Evolutionary conservation across 2,888 invertebrate genomes (phyloP).

Genomic region (Ormia ochracea): DNA sequence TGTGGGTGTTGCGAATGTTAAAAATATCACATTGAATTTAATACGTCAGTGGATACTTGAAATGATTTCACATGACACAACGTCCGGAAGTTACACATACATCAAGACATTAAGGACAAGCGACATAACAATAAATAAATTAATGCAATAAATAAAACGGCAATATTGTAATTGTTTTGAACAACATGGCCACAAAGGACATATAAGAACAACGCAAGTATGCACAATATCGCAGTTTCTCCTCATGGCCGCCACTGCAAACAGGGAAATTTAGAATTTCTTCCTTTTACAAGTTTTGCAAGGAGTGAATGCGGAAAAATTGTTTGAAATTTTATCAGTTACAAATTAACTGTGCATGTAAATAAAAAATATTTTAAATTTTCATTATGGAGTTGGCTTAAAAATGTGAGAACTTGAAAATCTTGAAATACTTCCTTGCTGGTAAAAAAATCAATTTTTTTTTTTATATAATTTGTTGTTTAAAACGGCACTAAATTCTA

Average conservation of each 20-base stretch:
- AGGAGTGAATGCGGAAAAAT: neutral
- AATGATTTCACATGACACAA: conserved; percentile 44
- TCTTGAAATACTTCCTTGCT: neutral
- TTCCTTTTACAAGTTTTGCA: neutral
- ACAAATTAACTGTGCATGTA: neutral
- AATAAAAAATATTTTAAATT: neutral
- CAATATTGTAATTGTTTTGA: neutral
- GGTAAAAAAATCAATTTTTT: neutral
- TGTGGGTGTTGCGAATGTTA: neutral
- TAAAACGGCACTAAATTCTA: neutral
- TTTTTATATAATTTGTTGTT: no score
- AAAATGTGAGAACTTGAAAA: no score
- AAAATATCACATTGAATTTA: conserved; percentile 39
- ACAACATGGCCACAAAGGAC: neutral
- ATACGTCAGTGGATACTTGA: conserved; percentile 20
- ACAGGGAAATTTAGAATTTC: neutral
- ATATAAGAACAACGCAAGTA: neutral
- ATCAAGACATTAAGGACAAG: conserved; percentile 12
- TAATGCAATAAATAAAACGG: neutral
- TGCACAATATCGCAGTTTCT: neutral
- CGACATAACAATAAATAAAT: neutral
- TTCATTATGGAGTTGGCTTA: no score
- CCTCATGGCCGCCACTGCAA: no score
- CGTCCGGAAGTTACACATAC: conserved; percentile 19
- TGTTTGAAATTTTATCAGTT: neutral